These are phyloP conservation scores for Aphidius colemani DNA, from an alignment of 2,888 invertebrate species.

Conservation along the genomic window DNA sequence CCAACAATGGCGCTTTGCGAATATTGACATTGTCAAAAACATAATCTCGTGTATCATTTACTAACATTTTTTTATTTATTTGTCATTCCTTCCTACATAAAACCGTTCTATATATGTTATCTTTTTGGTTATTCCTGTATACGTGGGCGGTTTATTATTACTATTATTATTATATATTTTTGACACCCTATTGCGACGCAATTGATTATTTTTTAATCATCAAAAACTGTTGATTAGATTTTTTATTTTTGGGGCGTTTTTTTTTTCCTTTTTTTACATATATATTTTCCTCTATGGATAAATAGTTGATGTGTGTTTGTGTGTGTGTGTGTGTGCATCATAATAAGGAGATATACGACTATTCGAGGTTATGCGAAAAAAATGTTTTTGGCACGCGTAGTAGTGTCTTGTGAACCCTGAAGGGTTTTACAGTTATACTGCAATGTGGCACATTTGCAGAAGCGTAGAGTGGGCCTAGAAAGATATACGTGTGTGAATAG, in stretches of 20 bases:
- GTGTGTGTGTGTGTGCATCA: too few species aligned
- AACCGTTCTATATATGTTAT: neutral
- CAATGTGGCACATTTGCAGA: slow-evolving; percentile 61
- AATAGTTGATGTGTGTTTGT: too few species aligned
- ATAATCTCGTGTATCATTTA: slow-evolving; percentile 46
- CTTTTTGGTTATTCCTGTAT: slow-evolving; percentile 20
- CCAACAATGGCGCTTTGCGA: slow-evolving; percentile 57
- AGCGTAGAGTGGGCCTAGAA: slow-evolving; percentile 54
- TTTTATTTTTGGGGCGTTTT: neutral
- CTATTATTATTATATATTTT: too few species aligned
- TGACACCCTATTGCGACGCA: slow-evolving; percentile 45
- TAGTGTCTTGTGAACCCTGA: slow-evolving; percentile 59
- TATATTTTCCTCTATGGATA: too few species aligned
- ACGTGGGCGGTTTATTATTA: slow-evolving; percentile 23
- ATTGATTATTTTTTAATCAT: slow-evolving; percentile 32
- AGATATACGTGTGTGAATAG: slow-evolving; percentile 37
- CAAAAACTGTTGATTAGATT: neutral
- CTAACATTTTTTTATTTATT: slow-evolving; percentile 15
- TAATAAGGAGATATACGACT: slow-evolving; percentile 4
- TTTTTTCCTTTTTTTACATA: too few species aligned
- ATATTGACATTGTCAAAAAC: slow-evolving; percentile 56
- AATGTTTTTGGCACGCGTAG: slow-evolving; percentile 59
- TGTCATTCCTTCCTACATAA: neutral
- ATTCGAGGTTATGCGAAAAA: slow-evolving; percentile 55
- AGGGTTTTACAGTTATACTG: slow-evolving; percentile 62